phyloP scores from a whole-genome alignment of 2,797 vertebrate genomes.

The Leptoclinus maculatus region DNA sequence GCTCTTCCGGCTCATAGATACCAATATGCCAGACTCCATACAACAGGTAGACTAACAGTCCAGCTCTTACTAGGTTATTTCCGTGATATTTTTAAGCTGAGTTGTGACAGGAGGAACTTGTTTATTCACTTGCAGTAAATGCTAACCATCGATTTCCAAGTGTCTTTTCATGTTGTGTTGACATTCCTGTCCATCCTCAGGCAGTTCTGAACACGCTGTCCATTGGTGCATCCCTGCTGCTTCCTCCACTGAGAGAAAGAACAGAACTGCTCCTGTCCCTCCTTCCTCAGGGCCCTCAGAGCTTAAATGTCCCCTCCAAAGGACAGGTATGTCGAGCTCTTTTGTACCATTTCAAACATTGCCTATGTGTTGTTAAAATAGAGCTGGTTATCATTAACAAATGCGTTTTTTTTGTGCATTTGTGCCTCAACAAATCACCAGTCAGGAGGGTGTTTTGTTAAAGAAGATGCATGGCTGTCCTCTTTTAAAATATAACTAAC shows the following conservation, averaged over 20 bases:
- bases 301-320: slow-evolving; percentile 87
- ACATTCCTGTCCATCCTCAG: slow-evolving; percentile 64
- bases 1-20: slow-evolving; percentile 88
- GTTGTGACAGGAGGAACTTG: background rate
- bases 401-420: background rate
- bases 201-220: slow-evolving; percentile 87
- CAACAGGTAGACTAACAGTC: slow-evolving; percentile 79
- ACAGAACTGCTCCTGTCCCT: slow-evolving; percentile 88
- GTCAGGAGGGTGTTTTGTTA: background rate
- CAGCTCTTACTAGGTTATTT: background rate
- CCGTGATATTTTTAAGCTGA: background rate
- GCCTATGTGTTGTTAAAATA: background rate
- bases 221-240: slow-evolving; percentile 85
- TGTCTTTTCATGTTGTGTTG: slow-evolving; percentile 31
- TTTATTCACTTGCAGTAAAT: background rate
- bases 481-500: background rate
- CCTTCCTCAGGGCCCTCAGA: slow-evolving; percentile 88
- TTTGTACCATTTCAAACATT: too few species aligned
- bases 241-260: slow-evolving; percentile 88
- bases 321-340: slow-evolving; percentile 88
- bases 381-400: background rate
- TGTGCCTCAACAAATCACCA: background rate
- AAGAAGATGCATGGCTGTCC: background rate
- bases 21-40: slow-evolving; percentile 86
- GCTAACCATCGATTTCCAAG: background rate